Evolutionary conservation across 2,113 vertebrate species (phyloP).

Genomic region (Perca flavescens): DNA sequence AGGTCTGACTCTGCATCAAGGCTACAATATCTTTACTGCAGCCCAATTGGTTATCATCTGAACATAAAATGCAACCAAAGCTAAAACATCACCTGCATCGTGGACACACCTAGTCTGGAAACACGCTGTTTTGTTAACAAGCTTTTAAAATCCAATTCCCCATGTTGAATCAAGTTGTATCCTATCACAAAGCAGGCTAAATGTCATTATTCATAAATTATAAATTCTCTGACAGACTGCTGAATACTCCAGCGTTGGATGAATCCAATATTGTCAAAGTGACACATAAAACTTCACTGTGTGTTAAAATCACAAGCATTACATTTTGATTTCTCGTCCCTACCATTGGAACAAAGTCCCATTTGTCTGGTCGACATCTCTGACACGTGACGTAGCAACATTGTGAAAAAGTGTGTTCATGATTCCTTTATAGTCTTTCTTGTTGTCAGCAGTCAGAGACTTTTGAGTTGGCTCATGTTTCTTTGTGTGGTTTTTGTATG

Average conservation of each 20-base stretch:
- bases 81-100: constrained; percentile 23
- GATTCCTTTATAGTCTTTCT: constrained; percentile 45
- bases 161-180: not conserved
- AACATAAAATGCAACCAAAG: constrained; percentile 3
- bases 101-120: constrained; percentile 34
- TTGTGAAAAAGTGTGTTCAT: constrained; percentile 26
- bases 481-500: constrained; percentile 37
- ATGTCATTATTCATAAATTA: not conserved
- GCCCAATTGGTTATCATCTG: constrained; percentile 6
- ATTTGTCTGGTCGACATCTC: constrained; percentile 3
- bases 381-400: constrained; percentile 23
- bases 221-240: constrained; percentile 20
- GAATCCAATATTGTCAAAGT: constrained; percentile 42
- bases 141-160: not conserved
- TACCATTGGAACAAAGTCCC: constrained; percentile 1
- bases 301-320: constrained; percentile 45
- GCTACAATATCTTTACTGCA: constrained; percentile 68
- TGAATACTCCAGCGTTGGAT: constrained; percentile 21
- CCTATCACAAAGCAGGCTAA: not conserved
- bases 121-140: not conserved
- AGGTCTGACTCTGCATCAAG: constrained; percentile 60
- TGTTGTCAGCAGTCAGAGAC: constrained; percentile 33
- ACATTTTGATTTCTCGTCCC: constrained; percentile 5
- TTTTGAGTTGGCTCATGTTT: constrained; percentile 44
- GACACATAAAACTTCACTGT: constrained; percentile 43